Conservation (phyloP, 2,797 vertebrate genomes). For the Lutjanus campechanus region DNA sequence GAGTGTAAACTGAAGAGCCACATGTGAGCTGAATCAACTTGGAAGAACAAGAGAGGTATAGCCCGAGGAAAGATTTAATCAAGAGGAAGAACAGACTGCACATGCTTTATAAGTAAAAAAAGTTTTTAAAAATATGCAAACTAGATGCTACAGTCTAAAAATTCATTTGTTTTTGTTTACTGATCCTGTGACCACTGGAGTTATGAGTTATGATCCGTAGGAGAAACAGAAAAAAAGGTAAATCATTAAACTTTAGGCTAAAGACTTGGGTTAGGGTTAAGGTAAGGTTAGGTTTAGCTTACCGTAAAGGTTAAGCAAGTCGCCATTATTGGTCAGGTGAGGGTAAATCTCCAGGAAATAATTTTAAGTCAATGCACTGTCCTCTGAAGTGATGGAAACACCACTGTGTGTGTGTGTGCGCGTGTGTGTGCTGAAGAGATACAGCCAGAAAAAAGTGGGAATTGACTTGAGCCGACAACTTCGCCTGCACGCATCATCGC, state of each 20-base stretch:
- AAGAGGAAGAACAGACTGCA: conserved; percentile 19
- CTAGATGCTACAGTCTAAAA: background rate
- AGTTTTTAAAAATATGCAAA: conserved; percentile 19
- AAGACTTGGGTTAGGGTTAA: too few species aligned
- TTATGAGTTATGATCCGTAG: conserved; percentile 26
- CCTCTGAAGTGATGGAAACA: too few species aligned
- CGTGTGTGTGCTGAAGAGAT: conserved; percentile 31
- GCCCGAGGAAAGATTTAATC: conserved; percentile 34
- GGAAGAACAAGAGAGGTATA: conserved; percentile 1
- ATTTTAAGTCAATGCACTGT: too few species aligned
- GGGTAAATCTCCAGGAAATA: too few species aligned
- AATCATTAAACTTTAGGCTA: too few species aligned
- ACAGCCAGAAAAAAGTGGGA: conserved; percentile 41
- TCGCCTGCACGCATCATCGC: conserved; percentile 45
- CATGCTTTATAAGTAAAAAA: background rate
- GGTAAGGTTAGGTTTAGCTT: too few species aligned
- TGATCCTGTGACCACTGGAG: background rate
- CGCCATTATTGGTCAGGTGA: too few species aligned
- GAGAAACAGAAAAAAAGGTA: too few species aligned
- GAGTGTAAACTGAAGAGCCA: conserved; percentile 14
- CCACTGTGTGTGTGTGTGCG: background rate
- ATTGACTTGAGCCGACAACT: conserved; percentile 55
- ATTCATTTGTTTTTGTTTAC: conserved; percentile 16
- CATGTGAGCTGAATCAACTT: background rate
- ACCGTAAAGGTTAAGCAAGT: too few species aligned